Evolutionary conservation across 2,797 vertebrate genomes (phyloP), one percentile per base, ranked within the genome.

Genomic region (Hippopotamyrus pictus): DNA sequence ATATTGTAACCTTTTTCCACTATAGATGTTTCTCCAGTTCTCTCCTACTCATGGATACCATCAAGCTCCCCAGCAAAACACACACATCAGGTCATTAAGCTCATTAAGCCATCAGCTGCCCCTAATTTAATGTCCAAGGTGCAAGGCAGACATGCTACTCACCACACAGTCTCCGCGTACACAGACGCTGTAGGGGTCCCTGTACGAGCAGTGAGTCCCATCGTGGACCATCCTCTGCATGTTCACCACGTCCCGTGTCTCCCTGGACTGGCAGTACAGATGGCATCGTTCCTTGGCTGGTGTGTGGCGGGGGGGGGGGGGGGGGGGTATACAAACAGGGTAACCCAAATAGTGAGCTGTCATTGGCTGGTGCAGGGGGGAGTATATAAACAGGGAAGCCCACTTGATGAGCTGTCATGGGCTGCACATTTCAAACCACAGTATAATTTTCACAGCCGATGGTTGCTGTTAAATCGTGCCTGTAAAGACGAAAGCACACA

Each of bases 201-300:
- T 99, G 94, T 99, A 99, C 33, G 99, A 99, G 93, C 99, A 99
- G 92, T 96, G 98, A 0, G 97, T 99, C 89, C 99, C 99, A 0
- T 99, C 97, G 0, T 97, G 97, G 0, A 97, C 97, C 94, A 96
- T 95, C 85, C 95, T 96, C 89, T 98, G 96, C 97, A 98, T 98
- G 91, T 97, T 96, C 46, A 98, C 97, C 90, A 97, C 95, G 7
- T 97, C 97, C 22, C 95, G 93, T 0, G 96, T 98, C 93, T 99
- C 97, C 93, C 96, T 97, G 51, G 98, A 98, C 90, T 98, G 96
- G 0, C 99, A 99, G 89, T 98, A 96, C 90, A 99, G 96, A 92
- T 97, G 97, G 94, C 99, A 99, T 87, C 98, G 96, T 93, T 99
- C 97, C 92, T 97, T 97, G 92, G 97, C 99, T 99, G 92, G 22